Evolutionary conservation across 2,113 vertebrate species (phyloP).

Genomic region (Eublepharis macularius): DNA sequence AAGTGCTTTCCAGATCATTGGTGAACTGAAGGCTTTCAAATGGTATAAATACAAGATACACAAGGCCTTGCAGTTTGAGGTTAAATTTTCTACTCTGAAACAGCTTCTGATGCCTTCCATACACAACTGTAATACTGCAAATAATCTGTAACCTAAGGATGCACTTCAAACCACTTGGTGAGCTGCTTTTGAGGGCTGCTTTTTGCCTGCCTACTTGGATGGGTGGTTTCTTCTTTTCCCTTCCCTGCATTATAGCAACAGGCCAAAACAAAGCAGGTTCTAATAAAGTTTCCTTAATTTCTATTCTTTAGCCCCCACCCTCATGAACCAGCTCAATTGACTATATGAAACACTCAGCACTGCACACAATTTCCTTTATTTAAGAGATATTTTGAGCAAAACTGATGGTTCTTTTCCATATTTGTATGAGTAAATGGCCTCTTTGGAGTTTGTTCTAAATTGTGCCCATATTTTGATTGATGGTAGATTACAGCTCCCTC

Average conservation of each 20-base stretch:
- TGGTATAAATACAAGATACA: constrained; percentile 36
- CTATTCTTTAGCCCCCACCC: neutral
- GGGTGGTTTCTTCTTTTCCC: neutral
- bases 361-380: neutral
- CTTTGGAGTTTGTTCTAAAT: neutral
- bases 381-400: neutral
- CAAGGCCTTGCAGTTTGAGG: constrained; percentile 45
- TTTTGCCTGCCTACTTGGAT: neutral
- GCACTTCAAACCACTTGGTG: neutral
- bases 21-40: constrained; percentile 41
- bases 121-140: constrained; percentile 47
- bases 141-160: constrained; percentile 41
- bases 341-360: neutral
- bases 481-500: neutral
- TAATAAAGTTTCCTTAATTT: neutral
- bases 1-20: constrained; percentile 53
- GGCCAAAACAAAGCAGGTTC: neutral
- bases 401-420: neutral
- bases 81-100: constrained; percentile 47
- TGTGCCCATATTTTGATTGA: neutral
- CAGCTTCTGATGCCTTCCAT: constrained; percentile 33
- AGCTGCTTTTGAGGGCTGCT: neutral
- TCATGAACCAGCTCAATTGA: neutral
- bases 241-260: neutral
- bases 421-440: no score